Base-by-base conservation (phyloP, 2,113 vertebrate genomes). In the Cyprinodon variegatus region DNA sequence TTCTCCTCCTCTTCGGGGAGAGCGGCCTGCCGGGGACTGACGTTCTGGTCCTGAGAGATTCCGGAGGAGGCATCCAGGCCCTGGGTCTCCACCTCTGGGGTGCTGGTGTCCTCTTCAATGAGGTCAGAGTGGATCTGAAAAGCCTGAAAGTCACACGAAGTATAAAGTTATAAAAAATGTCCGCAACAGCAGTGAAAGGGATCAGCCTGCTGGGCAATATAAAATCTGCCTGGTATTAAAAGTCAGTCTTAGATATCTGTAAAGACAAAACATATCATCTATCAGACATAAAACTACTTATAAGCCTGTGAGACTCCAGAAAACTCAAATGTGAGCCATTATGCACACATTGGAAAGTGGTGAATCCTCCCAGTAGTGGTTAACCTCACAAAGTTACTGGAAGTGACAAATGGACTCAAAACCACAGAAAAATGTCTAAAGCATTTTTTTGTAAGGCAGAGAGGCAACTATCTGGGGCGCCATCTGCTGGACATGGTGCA, bases 91-190 rank as follows among this genome's bases (percentile, higher is more conserved):
- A 92, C 82, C 41, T 95, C 94, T 0, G 94, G 92, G 60, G 93
- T 94, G 90, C 94, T 95, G 68, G 90, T 92, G 85, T 93, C 92
- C 74, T 92, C 94, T 63, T 94, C 94, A 78, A 92, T 17, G 13
- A 87, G 29, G 4, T 91, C 86, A 0, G 84, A 60, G 36, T 92
- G 90, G 46, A 92, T 76, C 69, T 94, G 93, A 11, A 94, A 59
- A 72, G 89, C 88, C 94, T 95, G 70, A 9, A 73, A 61, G 61
- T 41, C 39, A 64, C 17, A 74, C 12, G 4, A 65, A 14, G 22
- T 4, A 29, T 11, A 1, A 3, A 5, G 13, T 62, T n/a, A n/a
- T 40, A 7, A 64, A n/a, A 13, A 13, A 29, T 29, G 29, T 2
- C 1, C 1, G 29, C 29, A 2, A 29, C 29, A 29, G 1, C 29